A percentile compares a stretch with the other conserved stretches of the same genome.
Evolutionary conservation across 2,888 invertebrate genomes (phyloP).

Genomic region (Abscondita cerata): DNA sequence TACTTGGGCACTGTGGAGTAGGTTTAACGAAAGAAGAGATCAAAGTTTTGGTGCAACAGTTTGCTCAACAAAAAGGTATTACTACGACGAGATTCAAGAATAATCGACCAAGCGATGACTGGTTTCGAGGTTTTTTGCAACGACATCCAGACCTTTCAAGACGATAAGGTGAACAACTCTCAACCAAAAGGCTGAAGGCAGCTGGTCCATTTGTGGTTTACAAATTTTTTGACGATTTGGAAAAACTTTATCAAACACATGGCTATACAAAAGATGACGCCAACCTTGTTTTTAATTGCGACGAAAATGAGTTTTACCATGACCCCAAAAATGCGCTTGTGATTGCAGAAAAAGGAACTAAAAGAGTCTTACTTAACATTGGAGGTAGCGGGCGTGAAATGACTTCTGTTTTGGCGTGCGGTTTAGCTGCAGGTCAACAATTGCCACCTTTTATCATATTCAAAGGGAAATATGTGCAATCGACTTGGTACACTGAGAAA

Average conservation of each 20-base stretch:
- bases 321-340: background rate
- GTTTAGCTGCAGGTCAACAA: conserved; percentile 7
- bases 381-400: background rate
- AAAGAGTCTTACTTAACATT: background rate
- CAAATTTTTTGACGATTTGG: conserved; percentile 6
- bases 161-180: background rate
- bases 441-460: conserved; percentile 9
- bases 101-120: conserved; percentile 12
- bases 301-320: conserved; percentile 10
- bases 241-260: conserved; percentile 2
- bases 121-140: background rate
- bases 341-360: background rate
- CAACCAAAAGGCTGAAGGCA: background rate
- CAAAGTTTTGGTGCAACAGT: conserved; percentile 7
- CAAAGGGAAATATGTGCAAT: conserved; percentile 7
- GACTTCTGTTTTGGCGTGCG: background rate
- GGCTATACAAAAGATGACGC: conserved; percentile 2
- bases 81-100: too few relatives aligned
- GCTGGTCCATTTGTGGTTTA: conserved; percentile 9
- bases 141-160: conserved; percentile 8
- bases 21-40: conserved; percentile 5
- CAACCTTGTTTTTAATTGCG: conserved; percentile 7
- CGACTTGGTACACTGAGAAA: background rate
- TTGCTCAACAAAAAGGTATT: background rate
- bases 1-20: background rate